phyloP scores from a whole-genome alignment of 37 sponge, comb jelly and placozoan species.

The Diacarnus erythraeanus region DNA sequence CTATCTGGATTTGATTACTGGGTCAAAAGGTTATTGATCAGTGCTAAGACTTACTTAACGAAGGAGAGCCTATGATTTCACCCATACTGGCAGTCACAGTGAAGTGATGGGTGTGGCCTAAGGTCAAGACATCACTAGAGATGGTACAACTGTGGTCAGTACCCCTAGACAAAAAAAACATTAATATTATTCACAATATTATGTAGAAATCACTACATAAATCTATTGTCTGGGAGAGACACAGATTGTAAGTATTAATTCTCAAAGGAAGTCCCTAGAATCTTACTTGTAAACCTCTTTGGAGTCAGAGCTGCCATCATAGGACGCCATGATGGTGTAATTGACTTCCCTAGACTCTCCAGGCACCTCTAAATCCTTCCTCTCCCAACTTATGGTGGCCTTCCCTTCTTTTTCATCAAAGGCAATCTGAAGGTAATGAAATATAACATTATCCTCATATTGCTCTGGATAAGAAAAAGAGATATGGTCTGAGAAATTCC shows the following conservation, averaged over 20 bases:
- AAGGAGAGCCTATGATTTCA: constrained; percentile 28
- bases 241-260: no score
- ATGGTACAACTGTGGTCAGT: not conserved
- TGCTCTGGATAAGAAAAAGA: not conserved
- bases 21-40: not conserved
- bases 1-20: not conserved
- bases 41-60: constrained; percentile 9
- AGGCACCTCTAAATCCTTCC: not conserved
- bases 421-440: not conserved
- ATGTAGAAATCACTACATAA: not conserved
- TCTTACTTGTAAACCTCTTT: constrained; percentile 20
- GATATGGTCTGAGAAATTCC: no score
- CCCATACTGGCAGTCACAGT: constrained; percentile 18
- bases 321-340: not conserved
- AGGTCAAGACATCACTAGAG: constrained; percentile 1
- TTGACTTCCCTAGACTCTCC: not conserved
- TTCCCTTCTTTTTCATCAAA: constrained; percentile 1
- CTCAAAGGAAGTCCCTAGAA: not conserved
- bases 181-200: not conserved
- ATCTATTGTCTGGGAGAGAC: no score
- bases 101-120: constrained; percentile 54
- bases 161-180: constrained; percentile 7
- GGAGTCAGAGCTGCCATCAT: not conserved
- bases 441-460: not conserved
- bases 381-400: constrained; percentile 6